phyloP scores from a whole-genome alignment of 2,113 vertebrate genomes.

The Chauna torquata region DNA sequence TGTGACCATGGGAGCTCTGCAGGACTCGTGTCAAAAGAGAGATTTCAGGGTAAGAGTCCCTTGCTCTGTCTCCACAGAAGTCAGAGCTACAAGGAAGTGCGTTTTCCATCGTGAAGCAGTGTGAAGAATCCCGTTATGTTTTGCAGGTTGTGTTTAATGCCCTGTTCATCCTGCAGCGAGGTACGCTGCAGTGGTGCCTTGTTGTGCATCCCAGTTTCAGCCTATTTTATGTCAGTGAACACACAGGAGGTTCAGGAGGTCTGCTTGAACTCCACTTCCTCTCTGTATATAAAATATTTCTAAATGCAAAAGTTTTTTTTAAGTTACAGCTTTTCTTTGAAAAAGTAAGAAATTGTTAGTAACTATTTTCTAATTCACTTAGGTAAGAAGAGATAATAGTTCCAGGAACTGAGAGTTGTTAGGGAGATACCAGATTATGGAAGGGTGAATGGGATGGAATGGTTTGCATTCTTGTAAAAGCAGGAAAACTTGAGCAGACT shows the following conservation, averaged over 20 bases:
- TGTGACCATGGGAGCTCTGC: too few relatives aligned
- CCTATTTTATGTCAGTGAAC: neutral
- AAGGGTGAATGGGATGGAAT: neutral
- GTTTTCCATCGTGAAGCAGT: neutral
- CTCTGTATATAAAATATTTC: neutral
- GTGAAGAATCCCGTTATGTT: neutral
- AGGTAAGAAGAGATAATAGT: neutral
- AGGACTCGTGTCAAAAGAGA: rapidly evolving
- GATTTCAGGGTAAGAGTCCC: neutral
- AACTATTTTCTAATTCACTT: neutral
- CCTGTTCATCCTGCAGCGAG: neutral
- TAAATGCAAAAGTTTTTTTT: rapidly evolving
- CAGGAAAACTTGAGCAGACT: neutral
- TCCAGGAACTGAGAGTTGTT: neutral
- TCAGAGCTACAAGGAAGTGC: neutral
- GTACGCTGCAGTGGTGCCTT: neutral
- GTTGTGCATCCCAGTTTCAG: neutral
- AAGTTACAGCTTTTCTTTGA: neutral
- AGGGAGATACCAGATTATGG: neutral
- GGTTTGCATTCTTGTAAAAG: neutral
- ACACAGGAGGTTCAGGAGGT: neutral
- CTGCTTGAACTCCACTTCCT: neutral
- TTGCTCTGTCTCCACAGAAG: neutral
- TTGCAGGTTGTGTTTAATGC: too few relatives aligned
- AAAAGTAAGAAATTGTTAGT: too few relatives aligned